These are phyloP conservation scores for Poeciliopsis turneri DNA, from an alignment of 2,797 vertebrate species.

Conservation along the genomic window DNA sequence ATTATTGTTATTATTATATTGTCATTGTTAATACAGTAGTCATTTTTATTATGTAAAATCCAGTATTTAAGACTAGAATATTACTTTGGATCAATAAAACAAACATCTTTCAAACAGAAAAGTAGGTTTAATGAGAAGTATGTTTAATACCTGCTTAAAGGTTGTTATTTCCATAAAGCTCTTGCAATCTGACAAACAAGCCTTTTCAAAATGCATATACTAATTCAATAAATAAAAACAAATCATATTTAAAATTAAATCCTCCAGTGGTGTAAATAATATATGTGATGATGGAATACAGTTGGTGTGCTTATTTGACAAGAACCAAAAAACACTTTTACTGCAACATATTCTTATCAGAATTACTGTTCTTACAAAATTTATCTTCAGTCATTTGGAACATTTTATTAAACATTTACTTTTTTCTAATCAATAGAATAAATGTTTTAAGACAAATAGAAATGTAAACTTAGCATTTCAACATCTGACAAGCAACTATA, in stretches of 20 bases:
- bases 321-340: background rate
- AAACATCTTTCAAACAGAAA: background rate
- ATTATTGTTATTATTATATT: too few relatives aligned
- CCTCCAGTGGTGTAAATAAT: background rate
- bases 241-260: background rate
- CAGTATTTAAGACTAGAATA: background rate
- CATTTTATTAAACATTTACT: background rate
- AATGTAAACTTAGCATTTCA: background rate
- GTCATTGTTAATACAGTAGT: background rate
- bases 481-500: conserved; percentile 1
- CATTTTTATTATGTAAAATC: background rate
- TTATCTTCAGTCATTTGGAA: background rate
- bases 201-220: background rate
- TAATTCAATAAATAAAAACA: background rate
- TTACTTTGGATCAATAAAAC: background rate
- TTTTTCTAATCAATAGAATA: background rate
- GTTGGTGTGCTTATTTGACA: background rate
- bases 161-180: background rate
- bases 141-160: background rate
- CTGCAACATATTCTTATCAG: background rate
- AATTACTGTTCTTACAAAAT: background rate
- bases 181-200: background rate
- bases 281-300: background rate
- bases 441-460: conserved; percentile 13
- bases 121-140: background rate